Evolutionary conservation across 2,113 vertebrate genomes (phyloP).

Genomic region (Thomomys bottae): DNA sequence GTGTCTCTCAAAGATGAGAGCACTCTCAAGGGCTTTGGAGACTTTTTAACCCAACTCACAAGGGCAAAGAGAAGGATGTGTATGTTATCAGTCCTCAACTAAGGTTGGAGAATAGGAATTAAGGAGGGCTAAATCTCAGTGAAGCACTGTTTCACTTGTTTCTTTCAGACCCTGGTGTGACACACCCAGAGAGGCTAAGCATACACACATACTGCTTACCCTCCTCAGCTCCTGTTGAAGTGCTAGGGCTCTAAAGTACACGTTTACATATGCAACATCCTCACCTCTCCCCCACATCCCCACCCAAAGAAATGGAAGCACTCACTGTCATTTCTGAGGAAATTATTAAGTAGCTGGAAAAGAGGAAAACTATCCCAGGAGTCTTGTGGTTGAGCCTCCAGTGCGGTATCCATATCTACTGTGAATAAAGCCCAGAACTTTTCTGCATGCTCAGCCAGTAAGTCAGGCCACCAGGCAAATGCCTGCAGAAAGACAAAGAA

Average conservation of each 20-base stretch:
- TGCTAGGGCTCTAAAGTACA: background rate
- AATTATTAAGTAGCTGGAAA: constrained; percentile 97
- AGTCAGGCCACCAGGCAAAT: constrained; percentile 96
- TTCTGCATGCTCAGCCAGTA: constrained; percentile 95
- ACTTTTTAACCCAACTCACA: background rate
- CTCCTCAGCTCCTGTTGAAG: background rate
- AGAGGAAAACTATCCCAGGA: constrained; percentile 98
- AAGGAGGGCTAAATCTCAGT: background rate
- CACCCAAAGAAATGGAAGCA: constrained; percentile 5
- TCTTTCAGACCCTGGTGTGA: background rate
- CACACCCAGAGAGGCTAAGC: background rate
- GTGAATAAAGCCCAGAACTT: constrained; percentile 95
- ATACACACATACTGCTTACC: background rate
- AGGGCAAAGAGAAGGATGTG: background rate
- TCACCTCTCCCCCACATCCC: background rate
- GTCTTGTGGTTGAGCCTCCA: constrained; percentile 92
- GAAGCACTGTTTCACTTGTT: background rate
- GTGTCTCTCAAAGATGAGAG: background rate
- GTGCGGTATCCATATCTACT: constrained; percentile 92
- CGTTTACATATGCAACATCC: fast-evolving
- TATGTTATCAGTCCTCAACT: background rate
- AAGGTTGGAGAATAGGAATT: background rate
- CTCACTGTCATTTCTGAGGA: constrained; percentile 94
- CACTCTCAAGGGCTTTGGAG: background rate
- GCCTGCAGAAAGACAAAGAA: constrained; percentile 86